Percentiles rank a stretch among this genome's conserved stretches.
Evolutionary conservation across 2,113 vertebrate genomes (phyloP).

Genomic region (Eolophus roseicapilla): DNA sequence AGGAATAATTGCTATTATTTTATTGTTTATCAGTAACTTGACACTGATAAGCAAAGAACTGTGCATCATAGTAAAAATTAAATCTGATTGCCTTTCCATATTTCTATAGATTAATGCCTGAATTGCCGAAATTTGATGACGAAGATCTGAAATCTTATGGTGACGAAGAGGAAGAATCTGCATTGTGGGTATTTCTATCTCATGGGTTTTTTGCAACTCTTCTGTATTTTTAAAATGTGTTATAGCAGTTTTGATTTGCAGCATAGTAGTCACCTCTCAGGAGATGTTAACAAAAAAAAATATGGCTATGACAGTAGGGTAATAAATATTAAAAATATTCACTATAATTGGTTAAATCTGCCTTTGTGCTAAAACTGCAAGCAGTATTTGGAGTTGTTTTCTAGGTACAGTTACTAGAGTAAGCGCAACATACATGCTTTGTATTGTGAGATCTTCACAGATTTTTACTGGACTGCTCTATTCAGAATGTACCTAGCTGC

Average conservation of each 20-base stretch:
- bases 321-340: neutral
- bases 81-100: neutral
- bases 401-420: neutral
- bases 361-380: neutral
- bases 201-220: neutral
- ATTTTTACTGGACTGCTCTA: neutral
- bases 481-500: neutral
- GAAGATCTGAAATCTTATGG: constrained; percentile 85
- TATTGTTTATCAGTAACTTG: neutral
- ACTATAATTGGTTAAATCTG: neutral
- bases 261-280: neutral
- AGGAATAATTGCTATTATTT: neutral
- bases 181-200: constrained; percentile 80
- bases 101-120: constrained; percentile 86
- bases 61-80: neutral
- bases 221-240: neutral
- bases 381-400: neutral
- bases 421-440: neutral
- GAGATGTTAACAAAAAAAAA: neutral
- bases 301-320: neutral
- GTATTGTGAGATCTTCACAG: neutral
- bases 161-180: constrained; percentile 88
- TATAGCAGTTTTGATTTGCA: neutral
- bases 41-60: neutral
- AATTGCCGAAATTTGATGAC: constrained; percentile 88